Conservation (phyloP, 2,888 invertebrate genomes). For the Pterostichus madidus region DNA sequence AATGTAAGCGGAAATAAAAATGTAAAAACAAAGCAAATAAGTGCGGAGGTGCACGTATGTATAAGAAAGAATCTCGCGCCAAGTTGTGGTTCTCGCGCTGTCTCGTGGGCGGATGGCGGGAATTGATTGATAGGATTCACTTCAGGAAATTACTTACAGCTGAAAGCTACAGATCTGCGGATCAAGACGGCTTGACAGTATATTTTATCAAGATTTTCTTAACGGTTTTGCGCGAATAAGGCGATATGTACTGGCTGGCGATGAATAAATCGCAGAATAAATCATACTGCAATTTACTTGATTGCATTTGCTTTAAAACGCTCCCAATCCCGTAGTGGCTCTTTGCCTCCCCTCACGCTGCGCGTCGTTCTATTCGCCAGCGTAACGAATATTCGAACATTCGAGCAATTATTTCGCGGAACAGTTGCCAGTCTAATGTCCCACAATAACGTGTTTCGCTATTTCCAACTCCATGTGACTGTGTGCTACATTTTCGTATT, state of each 20-base stretch:
- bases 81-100: not conserved
- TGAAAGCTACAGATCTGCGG: constrained; percentile 66
- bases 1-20: too few relatives aligned
- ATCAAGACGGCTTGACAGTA: constrained; percentile 67
- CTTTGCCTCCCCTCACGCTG: constrained; percentile 10
- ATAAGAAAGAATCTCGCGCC: not conserved
- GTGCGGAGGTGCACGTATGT: not conserved
- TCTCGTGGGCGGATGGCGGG: constrained; percentile 16
- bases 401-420: constrained; percentile 37
- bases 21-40: not conserved
- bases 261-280: constrained; percentile 66
- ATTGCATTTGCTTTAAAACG: constrained; percentile 62
- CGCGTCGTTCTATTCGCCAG: constrained; percentile 11
- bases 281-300: constrained; percentile 66
- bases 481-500: constrained; percentile 41
- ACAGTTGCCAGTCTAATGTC: constrained; percentile 18
- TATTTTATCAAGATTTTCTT: constrained; percentile 66
- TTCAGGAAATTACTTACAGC: constrained; percentile 65
- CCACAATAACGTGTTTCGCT: constrained; percentile 48
- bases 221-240: constrained; percentile 60
- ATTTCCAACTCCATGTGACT: constrained; percentile 18
- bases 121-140: constrained; percentile 66
- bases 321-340: constrained; percentile 54
- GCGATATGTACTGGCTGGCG: constrained; percentile 58
- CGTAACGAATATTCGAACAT: not conserved